Conservation (phyloP, 2,888 invertebrate species). For the Xylota segnis region DNA sequence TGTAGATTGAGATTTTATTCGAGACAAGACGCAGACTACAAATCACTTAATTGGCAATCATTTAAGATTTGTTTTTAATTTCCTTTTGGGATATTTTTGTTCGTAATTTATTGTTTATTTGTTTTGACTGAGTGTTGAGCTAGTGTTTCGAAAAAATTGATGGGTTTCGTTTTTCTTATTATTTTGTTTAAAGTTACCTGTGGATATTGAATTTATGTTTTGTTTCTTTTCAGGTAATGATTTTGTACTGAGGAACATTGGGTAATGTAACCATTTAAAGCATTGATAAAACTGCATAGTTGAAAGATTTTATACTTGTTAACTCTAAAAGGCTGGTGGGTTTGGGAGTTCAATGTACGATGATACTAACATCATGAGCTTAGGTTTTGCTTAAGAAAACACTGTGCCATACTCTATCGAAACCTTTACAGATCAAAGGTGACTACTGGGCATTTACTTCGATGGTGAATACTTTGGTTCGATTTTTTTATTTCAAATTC, state of each 20-base stretch:
- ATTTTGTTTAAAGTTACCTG: neutral
- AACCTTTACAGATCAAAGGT: too few relatives aligned
- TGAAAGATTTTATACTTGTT: too few relatives aligned
- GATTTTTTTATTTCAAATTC: too few relatives aligned
- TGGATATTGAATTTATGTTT: neutral
- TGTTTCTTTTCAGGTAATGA: slow-evolving; percentile 8
- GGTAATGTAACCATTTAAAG: neutral
- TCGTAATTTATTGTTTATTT: slow-evolving; percentile 2
- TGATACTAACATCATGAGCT: too few relatives aligned
- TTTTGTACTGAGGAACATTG: neutral
- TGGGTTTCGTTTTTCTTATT: neutral
- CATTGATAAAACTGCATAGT: neutral
- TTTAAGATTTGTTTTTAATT: slow-evolving; percentile 35
- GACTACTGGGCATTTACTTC: too few relatives aligned
- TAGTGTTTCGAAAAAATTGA: neutral
- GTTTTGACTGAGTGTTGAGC: neutral
- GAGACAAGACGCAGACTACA: slow-evolving; percentile 46
- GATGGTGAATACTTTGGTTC: too few relatives aligned
- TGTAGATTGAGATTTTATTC: slow-evolving; percentile 41
- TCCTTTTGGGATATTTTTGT: slow-evolving; percentile 1
- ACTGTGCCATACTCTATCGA: too few relatives aligned
- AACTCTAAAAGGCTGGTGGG: too few relatives aligned
- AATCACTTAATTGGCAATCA: slow-evolving; percentile 68
- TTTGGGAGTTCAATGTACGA: too few relatives aligned
- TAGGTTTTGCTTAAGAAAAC: too few relatives aligned